These are phyloP conservation scores for Sarcoramphus papa DNA, from an alignment of 2,797 vertebrate genomes.

Conservation along the genomic window DNA sequence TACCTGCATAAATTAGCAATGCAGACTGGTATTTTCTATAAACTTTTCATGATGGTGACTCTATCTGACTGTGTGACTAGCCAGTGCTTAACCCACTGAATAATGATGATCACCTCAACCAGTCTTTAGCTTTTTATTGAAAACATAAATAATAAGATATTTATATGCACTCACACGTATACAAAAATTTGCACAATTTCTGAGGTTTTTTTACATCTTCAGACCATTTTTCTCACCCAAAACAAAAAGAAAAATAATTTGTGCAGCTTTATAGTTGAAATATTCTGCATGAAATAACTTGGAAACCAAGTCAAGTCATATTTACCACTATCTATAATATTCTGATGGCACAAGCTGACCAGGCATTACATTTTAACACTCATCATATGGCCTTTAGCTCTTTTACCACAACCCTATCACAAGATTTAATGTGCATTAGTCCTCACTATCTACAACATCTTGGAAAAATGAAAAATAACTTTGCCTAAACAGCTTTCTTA, in stretches of 20 bases:
- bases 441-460: neutral
- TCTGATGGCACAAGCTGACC: neutral
- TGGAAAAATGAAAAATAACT: neutral
- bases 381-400: neutral
- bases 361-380: neutral
- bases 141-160: neutral
- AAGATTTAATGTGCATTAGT: neutral
- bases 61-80: neutral
- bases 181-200: neutral
- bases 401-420: neutral
- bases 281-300: neutral
- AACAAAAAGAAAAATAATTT: neutral
- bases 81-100: neutral
- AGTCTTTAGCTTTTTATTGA: neutral
- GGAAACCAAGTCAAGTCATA: neutral
- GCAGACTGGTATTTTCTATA: neutral
- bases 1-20: neutral
- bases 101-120: neutral
- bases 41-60: neutral
- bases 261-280: neutral
- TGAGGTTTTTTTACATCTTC: neutral
- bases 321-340: neutral
- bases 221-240: neutral
- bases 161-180: neutral
- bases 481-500: neutral